These are phyloP conservation scores for Podarcis lilfordi DNA, from an alignment of 2,797 vertebrate species.

Conservation along the genomic window DNA sequence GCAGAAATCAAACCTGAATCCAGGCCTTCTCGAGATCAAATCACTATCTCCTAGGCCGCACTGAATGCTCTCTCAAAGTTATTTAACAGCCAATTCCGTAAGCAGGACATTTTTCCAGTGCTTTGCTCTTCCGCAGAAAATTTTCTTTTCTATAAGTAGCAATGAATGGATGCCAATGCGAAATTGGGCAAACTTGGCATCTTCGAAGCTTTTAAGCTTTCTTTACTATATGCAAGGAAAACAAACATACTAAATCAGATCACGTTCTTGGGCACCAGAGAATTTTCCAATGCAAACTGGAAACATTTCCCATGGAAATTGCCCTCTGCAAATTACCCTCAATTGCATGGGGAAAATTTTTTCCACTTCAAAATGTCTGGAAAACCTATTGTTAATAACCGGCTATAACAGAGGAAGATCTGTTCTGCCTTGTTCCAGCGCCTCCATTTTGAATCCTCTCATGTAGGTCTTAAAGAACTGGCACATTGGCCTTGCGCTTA, in stretches of 20 bases:
- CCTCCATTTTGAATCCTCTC: not conserved
- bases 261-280: too few species aligned
- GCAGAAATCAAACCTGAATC: not conserved
- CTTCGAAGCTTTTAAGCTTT: too few species aligned
- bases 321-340: too few species aligned
- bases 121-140: too few species aligned
- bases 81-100: not conserved
- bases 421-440: not conserved
- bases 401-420: not conserved
- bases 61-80: not conserved
- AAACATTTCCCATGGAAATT: too few species aligned
- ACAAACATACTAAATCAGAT: too few species aligned
- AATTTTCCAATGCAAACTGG: too few species aligned
- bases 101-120: too few species aligned
- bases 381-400: not conserved
- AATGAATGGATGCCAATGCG: too few species aligned
- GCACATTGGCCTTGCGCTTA: conserved; percentile 1
- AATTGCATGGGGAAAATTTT: not conserved
- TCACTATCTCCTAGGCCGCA: not conserved
- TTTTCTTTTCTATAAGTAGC: too few species aligned
- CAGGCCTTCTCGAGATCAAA: not conserved
- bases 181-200: too few species aligned
- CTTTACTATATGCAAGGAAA: too few species aligned
- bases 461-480: not conserved
- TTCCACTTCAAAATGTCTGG: not conserved